These are phyloP conservation scores for Pseudocheirus occidentalis DNA, from an alignment of 2,797 vertebrate genomes.

Conservation along the genomic window DNA sequence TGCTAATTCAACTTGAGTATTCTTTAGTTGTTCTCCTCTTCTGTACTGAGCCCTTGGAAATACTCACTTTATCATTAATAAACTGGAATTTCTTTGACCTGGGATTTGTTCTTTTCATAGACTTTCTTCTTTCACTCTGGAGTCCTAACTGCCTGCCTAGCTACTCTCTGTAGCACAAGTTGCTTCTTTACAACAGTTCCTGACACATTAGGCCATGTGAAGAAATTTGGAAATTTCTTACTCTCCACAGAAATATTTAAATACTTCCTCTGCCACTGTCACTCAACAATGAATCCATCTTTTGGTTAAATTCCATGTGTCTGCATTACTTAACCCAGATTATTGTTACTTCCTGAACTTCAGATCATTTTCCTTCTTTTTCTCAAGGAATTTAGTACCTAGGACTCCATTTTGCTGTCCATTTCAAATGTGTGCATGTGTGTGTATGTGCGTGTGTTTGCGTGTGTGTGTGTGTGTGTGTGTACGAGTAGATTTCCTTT, in stretches of 20 bases:
- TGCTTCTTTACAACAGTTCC: neutral
- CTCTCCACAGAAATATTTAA: neutral
- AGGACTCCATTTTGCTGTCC: no score
- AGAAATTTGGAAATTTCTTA: neutral
- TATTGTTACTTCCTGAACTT: no score
- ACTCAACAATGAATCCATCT: neutral
- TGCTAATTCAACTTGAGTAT: neutral
- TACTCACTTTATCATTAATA: neutral
- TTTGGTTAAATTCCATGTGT: neutral
- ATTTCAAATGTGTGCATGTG: no score
- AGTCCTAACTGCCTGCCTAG: neutral
- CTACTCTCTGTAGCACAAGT: neutral
- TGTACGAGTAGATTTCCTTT: no score
- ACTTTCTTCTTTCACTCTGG: neutral
- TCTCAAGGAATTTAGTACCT: no score
- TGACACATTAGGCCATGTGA: neutral
- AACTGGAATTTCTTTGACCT: neutral
- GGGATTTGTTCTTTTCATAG: neutral
- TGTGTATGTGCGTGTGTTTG: no score
- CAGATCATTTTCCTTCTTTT: no score
- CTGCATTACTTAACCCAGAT: neutral
- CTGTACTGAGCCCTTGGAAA: neutral
- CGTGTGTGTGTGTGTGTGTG: no score
- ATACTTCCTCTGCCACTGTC: neutral
- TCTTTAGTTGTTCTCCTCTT: neutral